Evolutionary conservation across 2,888 invertebrate genomes (phyloP).

Genomic region (Listrodromus nycthemerus): DNA sequence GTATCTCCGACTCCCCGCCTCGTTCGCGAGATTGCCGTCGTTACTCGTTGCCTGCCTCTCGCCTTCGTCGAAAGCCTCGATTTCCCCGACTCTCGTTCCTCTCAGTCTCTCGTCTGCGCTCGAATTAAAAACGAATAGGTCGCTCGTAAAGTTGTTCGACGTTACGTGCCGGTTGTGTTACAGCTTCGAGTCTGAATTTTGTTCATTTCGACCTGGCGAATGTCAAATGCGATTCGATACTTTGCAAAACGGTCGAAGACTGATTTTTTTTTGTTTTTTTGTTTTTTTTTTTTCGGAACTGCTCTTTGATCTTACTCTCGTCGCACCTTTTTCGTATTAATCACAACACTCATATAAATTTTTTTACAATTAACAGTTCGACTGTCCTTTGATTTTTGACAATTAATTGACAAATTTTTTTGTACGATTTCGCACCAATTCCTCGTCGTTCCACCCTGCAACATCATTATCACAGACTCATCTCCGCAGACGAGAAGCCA

Average conservation of each 20-base stretch:
- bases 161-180: conserved; percentile 4
- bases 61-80: conserved; percentile 12
- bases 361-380: too few species aligned
- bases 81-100: conserved; percentile 24
- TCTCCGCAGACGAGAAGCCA: conserved; percentile 22
- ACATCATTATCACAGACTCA: conserved; percentile 55
- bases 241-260: neutral
- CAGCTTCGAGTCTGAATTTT: neutral
- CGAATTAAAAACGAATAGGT: conserved; percentile 70
- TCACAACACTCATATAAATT: too few species aligned
- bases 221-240: neutral
- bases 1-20: conserved; percentile 41
- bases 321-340: too few species aligned
- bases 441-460: conserved; percentile 10
- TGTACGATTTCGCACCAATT: neutral
- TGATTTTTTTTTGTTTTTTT: neutral
- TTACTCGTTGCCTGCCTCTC: conserved; percentile 64
- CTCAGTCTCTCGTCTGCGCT: conserved; percentile 22
- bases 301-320: too few species aligned
- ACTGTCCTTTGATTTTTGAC: neutral
- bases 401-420: too few species aligned
- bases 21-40: conserved; percentile 73
- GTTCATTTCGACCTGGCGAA: neutral
- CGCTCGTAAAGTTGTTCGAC: conserved; percentile 64
- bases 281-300: neutral